Evolutionary conservation across 2,113 vertebrate genomes (phyloP).

Genomic region (Alexandromys fortis): DNA sequence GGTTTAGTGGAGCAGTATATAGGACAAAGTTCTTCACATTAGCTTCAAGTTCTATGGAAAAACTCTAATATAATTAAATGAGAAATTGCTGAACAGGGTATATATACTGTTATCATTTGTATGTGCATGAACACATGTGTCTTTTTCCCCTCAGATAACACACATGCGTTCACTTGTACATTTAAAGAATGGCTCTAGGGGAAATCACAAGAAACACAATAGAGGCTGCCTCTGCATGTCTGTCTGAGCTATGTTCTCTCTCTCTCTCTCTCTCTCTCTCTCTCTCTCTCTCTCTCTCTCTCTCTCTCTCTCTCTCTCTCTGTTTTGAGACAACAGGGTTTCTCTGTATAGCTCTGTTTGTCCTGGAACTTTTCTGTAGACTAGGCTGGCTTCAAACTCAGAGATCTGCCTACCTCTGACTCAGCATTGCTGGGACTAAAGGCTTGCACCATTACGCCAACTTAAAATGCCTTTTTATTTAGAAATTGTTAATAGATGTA

Average conservation of each 20-base stretch:
- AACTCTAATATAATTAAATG: slow-evolving; percentile 16
- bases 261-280: too few species aligned
- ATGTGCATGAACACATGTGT: background rate
- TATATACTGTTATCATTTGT: background rate
- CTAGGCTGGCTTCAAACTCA: background rate
- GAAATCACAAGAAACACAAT: background rate
- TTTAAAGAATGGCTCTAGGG: slow-evolving; percentile 3
- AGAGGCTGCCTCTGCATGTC: background rate
- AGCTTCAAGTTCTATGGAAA: background rate
- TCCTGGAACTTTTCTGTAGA: background rate
- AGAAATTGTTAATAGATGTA: background rate
- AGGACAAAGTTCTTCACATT: background rate
- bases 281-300: too few species aligned
- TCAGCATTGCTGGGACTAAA: background rate
- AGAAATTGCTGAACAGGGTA: background rate
- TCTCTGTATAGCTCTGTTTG: background rate
- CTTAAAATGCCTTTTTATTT: background rate
- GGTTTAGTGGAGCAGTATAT: background rate
- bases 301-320: background rate
- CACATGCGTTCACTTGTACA: background rate
- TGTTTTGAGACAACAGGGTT: background rate
- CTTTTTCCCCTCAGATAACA: background rate
- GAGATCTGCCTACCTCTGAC: background rate
- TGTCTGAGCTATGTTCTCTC: background rate
- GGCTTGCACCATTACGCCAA: background rate